Conservation (phyloP, 2,113 vertebrate genomes). For the Charina bottae region DNA sequence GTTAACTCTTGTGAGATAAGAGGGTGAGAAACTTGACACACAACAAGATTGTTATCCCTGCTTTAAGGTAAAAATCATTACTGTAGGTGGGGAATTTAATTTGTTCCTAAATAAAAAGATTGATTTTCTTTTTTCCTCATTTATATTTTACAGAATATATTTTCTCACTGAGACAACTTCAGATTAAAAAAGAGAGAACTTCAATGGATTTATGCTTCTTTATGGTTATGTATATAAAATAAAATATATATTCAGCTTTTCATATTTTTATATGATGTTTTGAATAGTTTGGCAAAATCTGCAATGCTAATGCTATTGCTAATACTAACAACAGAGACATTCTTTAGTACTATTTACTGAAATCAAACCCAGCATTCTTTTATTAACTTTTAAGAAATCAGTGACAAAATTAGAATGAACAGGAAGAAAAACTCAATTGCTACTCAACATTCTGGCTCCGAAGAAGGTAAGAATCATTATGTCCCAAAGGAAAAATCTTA, state of each 20-base stretch:
- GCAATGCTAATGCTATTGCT: neutral
- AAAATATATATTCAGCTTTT: slow-evolving; percentile 31
- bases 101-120: slow-evolving; percentile 62
- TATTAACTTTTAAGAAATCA: slow-evolving; percentile 26
- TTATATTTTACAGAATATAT: slow-evolving; percentile 53
- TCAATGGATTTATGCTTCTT: neutral
- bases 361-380: neutral
- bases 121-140: slow-evolving; percentile 51
- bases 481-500: neutral
- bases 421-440: slow-evolving; percentile 1
- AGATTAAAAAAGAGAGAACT: slow-evolving; percentile 5
- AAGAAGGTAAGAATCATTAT: slow-evolving; percentile 43
- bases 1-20: slow-evolving; percentile 56
- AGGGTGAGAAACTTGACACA: slow-evolving; percentile 56
- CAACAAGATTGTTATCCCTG: slow-evolving; percentile 58
- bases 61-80: slow-evolving; percentile 70
- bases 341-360: slow-evolving; percentile 23
- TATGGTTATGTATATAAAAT: neutral
- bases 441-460: slow-evolving; percentile 23
- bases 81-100: slow-evolving; percentile 54
- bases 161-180: slow-evolving; percentile 49
- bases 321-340: neutral
- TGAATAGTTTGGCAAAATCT: neutral
- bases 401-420: slow-evolving; percentile 38
- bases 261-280: slow-evolving; percentile 4